Evolutionary conservation across 2,797 vertebrate species (phyloP).

Genomic region (Neopelma chrysocephalum): DNA sequence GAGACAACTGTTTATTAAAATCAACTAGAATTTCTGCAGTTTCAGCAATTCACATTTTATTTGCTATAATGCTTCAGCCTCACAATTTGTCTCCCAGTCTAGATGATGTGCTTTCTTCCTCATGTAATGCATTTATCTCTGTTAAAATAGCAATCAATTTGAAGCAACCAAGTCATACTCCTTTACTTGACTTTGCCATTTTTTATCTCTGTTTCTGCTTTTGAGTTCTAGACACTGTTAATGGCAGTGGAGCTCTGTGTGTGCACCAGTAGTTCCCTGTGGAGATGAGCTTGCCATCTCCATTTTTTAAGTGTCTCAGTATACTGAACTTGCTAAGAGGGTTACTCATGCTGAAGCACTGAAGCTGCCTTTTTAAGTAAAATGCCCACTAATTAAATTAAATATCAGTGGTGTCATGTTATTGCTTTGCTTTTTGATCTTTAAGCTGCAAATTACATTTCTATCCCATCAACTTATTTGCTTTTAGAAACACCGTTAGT

Average conservation of each 20-base stretch:
- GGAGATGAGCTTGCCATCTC: not conserved
- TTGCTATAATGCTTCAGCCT: not conserved
- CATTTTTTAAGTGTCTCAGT: not conserved
- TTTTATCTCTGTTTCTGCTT: not conserved
- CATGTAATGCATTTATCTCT: not conserved
- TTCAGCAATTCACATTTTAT: not conserved
- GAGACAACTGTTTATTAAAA: not conserved
- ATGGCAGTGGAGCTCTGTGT: not conserved
- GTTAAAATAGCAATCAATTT: not conserved
- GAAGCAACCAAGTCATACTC: not conserved
- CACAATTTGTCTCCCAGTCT: not conserved
- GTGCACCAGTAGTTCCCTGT: not conserved
- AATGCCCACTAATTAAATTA: constrained; percentile 49
- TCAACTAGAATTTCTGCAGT: not conserved
- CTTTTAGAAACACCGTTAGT: constrained; percentile 24
- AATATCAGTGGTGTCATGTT: not conserved
- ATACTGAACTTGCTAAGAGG: not conserved
- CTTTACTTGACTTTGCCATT: not conserved
- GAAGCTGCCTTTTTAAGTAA: not conserved
- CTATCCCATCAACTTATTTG: constrained; percentile 8
- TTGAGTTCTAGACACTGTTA: not conserved
- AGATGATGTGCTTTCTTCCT: not conserved
- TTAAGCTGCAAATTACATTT: constrained; percentile 50
- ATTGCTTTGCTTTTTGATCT: constrained; percentile 49
- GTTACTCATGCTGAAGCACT: not conserved